Evolutionary conservation across 1,140 invertebrate genomes (phyloP).

Genomic region (Apis dorsata): DNA sequence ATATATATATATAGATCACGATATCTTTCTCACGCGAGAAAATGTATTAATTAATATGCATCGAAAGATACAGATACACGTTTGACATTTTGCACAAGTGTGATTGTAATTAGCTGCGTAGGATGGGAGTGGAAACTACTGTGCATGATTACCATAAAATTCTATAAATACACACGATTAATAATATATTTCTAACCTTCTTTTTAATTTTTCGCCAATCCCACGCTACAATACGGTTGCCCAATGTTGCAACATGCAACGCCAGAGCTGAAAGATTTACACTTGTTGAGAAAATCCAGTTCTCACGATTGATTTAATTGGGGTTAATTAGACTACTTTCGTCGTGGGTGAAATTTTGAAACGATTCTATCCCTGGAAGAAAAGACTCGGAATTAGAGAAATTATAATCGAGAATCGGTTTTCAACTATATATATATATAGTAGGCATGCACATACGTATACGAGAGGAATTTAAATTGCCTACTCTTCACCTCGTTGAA

Average conservation of each 20-base stretch:
- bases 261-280: background rate
- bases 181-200: background rate
- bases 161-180: conserved; percentile 25
- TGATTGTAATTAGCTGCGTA: conserved; percentile 40
- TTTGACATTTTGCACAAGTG: conserved; percentile 42
- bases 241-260: background rate
- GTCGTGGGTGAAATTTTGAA: background rate
- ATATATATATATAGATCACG: background rate
- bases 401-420: background rate
- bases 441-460: too few species aligned
- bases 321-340: background rate
- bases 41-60: conserved; percentile 34
- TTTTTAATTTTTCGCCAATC: background rate
- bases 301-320: conserved; percentile 37
- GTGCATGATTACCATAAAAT: conserved; percentile 12
- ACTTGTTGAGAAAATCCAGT: background rate
- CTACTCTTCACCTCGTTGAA: background rate
- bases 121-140: conserved; percentile 15
- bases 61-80: conserved; percentile 20
- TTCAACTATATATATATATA: background rate
- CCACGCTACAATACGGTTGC: conserved; percentile 1
- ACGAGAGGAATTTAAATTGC: conserved; percentile 30
- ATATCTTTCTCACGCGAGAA: background rate
- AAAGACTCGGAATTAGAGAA: background rate
- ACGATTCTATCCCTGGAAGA: background rate